phyloP scores from a whole-genome alignment of 2,797 vertebrate genomes.

The Cossypha polioptera region DNA sequence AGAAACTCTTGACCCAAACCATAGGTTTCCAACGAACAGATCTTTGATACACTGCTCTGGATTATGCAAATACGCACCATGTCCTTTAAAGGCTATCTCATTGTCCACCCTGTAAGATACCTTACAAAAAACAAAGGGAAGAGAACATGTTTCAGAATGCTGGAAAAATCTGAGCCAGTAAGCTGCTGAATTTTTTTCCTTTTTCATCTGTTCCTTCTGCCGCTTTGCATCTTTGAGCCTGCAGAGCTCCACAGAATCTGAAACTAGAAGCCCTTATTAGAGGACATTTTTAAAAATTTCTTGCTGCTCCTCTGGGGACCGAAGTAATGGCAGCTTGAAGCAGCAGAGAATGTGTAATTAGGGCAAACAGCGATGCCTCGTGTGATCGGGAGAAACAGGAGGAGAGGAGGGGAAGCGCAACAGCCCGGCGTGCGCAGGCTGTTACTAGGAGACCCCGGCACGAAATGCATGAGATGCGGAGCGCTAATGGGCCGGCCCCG shows the following conservation, averaged over 20 bases:
- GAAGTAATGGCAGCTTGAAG: conserved; percentile 77
- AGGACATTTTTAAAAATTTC: conserved; percentile 68
- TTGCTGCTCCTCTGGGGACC: conserved; percentile 72
- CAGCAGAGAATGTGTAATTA: conserved; percentile 78
- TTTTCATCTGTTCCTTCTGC: conserved; percentile 50
- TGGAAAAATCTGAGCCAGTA: conserved; percentile 24
- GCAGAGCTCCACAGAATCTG: conserved; percentile 68
- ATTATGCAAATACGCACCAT: not conserved
- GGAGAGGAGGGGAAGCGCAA: conserved; percentile 63
- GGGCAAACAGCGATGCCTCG: conserved; percentile 72
- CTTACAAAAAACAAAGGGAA: not conserved
- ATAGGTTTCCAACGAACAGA: not conserved
- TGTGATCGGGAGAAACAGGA: conserved; percentile 69
- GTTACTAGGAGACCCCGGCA: conserved; percentile 90
- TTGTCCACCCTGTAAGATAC: not conserved
- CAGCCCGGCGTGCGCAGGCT: conserved; percentile 68
- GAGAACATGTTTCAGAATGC: not conserved
- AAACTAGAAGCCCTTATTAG: conserved; percentile 76
- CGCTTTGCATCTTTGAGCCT: conserved; percentile 41
- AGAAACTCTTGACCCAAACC: conserved; percentile 52
- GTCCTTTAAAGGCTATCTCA: not conserved
- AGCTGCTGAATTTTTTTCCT: not conserved
- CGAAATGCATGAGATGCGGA: conserved; percentile 81
- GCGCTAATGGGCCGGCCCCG: conserved; percentile 85
- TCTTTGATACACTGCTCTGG: not conserved